Conservation (phyloP, 2,888 invertebrate species). For the Agrochola macilenta region DNA sequence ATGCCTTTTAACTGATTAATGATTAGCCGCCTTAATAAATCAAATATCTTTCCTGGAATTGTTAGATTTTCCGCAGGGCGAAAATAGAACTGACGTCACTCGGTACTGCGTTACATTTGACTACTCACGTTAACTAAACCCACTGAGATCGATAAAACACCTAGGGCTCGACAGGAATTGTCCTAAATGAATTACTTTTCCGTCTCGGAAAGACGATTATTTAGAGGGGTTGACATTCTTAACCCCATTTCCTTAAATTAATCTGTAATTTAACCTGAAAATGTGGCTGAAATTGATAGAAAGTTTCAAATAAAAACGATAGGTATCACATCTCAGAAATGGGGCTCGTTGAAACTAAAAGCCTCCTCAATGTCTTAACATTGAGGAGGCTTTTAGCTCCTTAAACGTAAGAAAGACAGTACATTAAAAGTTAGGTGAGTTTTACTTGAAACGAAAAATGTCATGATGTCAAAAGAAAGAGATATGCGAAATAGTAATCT, state of each 20-base stretch:
- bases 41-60: constrained; percentile 61
- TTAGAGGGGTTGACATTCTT: constrained; percentile 34
- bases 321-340: constrained; percentile 49
- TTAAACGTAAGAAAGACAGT: constrained; percentile 50
- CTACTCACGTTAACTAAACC: constrained; percentile 58
- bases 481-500: constrained; percentile 48
- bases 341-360: constrained; percentile 51
- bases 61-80: constrained; percentile 49
- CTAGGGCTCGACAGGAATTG: constrained; percentile 58
- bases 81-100: constrained; percentile 63
- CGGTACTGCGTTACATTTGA: constrained; percentile 58
- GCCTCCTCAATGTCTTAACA: constrained; percentile 11
- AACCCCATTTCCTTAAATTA: constrained; percentile 47
- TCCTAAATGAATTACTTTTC: constrained; percentile 59
- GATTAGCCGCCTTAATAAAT: constrained; percentile 53
- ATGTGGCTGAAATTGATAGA: constrained; percentile 46
- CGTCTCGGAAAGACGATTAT: constrained; percentile 47
- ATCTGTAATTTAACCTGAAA: constrained; percentile 47
- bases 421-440: constrained; percentile 57
- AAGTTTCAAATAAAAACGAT: constrained; percentile 46
- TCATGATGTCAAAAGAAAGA: constrained; percentile 38
- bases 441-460: constrained; percentile 38
- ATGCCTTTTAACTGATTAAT: constrained; percentile 40
- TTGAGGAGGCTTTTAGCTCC: constrained; percentile 58
- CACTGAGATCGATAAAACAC: constrained; percentile 61